Evolutionary conservation across 2,888 invertebrate species (phyloP), one percentile per base, ranked within the genome.

Genomic region (Phyllotreta striolata): DNA sequence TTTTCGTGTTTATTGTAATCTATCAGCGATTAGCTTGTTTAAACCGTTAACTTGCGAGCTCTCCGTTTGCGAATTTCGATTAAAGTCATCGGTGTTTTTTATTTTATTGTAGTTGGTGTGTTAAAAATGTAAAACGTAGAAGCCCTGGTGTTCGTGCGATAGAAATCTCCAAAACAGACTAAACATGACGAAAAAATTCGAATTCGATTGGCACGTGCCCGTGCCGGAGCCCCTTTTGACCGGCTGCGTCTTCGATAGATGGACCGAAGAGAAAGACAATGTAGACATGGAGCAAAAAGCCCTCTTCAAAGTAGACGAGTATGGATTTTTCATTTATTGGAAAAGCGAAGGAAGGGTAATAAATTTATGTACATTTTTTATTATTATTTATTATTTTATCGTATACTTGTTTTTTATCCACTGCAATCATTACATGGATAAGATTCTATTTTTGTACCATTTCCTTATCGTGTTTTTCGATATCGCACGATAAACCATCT

Each of bases 281-380:
- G 90, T 91, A 49, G 96, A 95, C 73, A 85, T 91, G 62, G 96
- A 98, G 80, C 88, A 91, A 73, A 91, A 90, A 79, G 96, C 96
- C 76, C 81, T 90, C 70, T 96, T 98, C 83, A 94, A 93, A 83
- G 97, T 97, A 55, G 98, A 98, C 82, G 94, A 97, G 80, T 96
- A 95, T 84, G 98, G 96, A 47, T 98, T 98, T 86, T 98, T 98
- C 83, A 92, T 98, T 73, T 96, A 95, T 82, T 98, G 98, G 98
- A 98, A 97, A 82, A 96, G 96, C 79, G 97, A 97, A 68, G 93
- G 93, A 72, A 88, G 88, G 88, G 97, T 97, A 83, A 85, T 83
- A 46, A 51, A 55, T 52, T n/a, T n/a, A 52, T 44, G 40, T 39
- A 43, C 5, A 1, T 9, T 60, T 63, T n/a, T 57, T 41, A 13